A percentile compares a stretch with the other conserved stretches of the same genome.
Evolutionary conservation across 2,888 invertebrate genomes (phyloP).

Genomic region (Liodrosophila aerea): DNA sequence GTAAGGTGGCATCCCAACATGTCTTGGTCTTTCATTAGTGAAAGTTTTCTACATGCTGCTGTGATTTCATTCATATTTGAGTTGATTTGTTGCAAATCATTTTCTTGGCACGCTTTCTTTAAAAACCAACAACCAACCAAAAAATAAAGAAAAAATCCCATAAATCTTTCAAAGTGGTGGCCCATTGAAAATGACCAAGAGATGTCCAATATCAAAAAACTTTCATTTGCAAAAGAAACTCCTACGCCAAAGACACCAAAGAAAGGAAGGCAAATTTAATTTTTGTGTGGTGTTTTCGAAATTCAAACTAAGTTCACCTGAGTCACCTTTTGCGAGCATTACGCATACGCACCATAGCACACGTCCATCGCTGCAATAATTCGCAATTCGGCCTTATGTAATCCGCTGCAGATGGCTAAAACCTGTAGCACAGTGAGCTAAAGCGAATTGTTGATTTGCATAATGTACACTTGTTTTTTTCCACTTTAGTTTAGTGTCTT

Average conservation of each 20-base stretch:
- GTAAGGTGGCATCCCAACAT: constrained; percentile 39
- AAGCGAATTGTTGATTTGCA: constrained; percentile 68
- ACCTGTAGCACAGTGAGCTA: constrained; percentile 31
- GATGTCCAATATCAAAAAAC: constrained; percentile 21
- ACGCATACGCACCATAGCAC: constrained; percentile 63
- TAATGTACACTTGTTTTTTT: no score
- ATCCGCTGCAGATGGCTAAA: constrained; percentile 61
- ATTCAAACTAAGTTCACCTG: constrained; percentile 7
- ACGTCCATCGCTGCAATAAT: constrained; percentile 45
- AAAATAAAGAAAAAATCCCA: no score
- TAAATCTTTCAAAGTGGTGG: constrained; percentile 36
- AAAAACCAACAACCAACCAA: no score
- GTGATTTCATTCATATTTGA: constrained; percentile 27
- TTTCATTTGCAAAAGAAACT: constrained; percentile 51
- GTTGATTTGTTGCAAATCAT: constrained; percentile 60
- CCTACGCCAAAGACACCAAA: constrained; percentile 8
- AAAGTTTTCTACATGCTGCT: constrained; percentile 43
- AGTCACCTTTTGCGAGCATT: constrained; percentile 54
- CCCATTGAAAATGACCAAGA: constrained; percentile 31
- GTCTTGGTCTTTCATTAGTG: constrained; percentile 52
- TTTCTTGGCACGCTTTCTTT: constrained; percentile 50
- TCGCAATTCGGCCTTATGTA: constrained; percentile 71
- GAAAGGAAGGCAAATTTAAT: background rate
- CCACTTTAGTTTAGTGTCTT: constrained; percentile 44
- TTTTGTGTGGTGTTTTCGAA: constrained; percentile 42